Conservation (phyloP, 2,113 vertebrate species). For the Verasper variegatus region DNA sequence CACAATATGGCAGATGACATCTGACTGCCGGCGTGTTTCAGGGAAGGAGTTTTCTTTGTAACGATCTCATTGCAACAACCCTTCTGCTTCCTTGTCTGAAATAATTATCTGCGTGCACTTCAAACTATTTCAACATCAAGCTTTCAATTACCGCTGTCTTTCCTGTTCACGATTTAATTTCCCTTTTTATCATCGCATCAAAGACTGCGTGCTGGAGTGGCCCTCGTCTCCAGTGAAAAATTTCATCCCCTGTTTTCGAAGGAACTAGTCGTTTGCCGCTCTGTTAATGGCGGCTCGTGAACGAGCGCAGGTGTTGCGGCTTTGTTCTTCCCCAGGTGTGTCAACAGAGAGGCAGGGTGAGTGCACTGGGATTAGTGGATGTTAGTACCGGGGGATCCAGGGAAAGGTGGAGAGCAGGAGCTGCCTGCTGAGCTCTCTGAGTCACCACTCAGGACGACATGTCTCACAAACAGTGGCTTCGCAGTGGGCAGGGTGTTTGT, state of each 20-base stretch:
- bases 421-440: slow-evolving; percentile 10
- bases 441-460: slow-evolving; percentile 20
- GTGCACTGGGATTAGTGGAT: slow-evolving; percentile 29
- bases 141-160: slow-evolving; percentile 47
- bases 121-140: slow-evolving; percentile 52
- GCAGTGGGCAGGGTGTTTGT: slow-evolving; percentile 55
- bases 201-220: slow-evolving; percentile 19
- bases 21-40: slow-evolving; percentile 67
- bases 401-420: slow-evolving; percentile 32
- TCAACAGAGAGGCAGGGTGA: slow-evolving; percentile 25
- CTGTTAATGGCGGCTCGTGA: too few relatives aligned
- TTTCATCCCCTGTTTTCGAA: slow-evolving; percentile 17
- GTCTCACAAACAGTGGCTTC: slow-evolving; percentile 55
- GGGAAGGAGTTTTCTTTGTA: slow-evolving; percentile 59
- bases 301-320: slow-evolving; percentile 29
- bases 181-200: slow-evolving; percentile 32
- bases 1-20: slow-evolving; percentile 68
- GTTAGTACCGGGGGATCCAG: slow-evolving; percentile 12
- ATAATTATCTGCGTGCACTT: slow-evolving; percentile 68
- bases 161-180: slow-evolving; percentile 30
- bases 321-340: slow-evolving; percentile 57
- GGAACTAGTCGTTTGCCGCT: slow-evolving; percentile 16
- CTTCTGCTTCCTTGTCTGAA: slow-evolving; percentile 64
- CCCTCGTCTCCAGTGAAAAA: slow-evolving; percentile 21
- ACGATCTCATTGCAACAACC: slow-evolving; percentile 53